These are phyloP conservation scores for Apocheima hispidaria DNA, from an alignment of 2,888 invertebrate species.

Conservation along the genomic window DNA sequence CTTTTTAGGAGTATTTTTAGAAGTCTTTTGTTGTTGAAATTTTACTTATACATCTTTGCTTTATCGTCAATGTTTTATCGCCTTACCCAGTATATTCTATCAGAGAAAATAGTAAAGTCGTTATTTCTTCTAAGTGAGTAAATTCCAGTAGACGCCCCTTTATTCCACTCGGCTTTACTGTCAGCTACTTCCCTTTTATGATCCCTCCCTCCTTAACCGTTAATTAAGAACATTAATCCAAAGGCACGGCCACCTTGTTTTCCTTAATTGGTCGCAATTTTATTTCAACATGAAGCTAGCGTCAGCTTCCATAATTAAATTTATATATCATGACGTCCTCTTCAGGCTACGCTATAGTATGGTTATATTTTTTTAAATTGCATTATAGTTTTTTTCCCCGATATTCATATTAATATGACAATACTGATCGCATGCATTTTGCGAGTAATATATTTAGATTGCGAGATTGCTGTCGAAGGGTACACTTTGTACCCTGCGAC, in stretches of 20 bases:
- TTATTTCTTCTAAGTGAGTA: conserved; percentile 4
- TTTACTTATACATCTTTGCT: background rate
- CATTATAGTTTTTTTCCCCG: too few relatives aligned
- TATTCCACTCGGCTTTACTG: conserved; percentile 56
- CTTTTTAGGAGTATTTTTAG: too few relatives aligned
- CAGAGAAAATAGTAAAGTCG: conserved; percentile 9
- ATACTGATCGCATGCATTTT: too few relatives aligned
- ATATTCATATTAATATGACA: too few relatives aligned
- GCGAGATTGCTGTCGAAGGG: too few relatives aligned
- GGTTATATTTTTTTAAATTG: too few relatives aligned
- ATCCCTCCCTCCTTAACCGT: conserved; percentile 72
- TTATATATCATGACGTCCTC: conserved; percentile 51
- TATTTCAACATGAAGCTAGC: conserved; percentile 71
- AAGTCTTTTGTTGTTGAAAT: background rate
- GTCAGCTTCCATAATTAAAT: conserved; percentile 72
- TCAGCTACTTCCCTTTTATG: conserved; percentile 66
- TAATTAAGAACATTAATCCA: conserved; percentile 83
- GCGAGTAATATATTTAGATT: too few relatives aligned
- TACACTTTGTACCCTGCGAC: too few relatives aligned
- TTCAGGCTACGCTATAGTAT: background rate
- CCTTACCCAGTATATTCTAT: background rate
- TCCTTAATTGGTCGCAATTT: conserved; percentile 82
- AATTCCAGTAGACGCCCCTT: conserved; percentile 18
- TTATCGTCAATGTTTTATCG: background rate
- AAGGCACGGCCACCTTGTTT: conserved; percentile 81